phyloP scores from a whole-genome alignment of 2,113 vertebrate species.

The Peucedramus taeniatus region DNA sequence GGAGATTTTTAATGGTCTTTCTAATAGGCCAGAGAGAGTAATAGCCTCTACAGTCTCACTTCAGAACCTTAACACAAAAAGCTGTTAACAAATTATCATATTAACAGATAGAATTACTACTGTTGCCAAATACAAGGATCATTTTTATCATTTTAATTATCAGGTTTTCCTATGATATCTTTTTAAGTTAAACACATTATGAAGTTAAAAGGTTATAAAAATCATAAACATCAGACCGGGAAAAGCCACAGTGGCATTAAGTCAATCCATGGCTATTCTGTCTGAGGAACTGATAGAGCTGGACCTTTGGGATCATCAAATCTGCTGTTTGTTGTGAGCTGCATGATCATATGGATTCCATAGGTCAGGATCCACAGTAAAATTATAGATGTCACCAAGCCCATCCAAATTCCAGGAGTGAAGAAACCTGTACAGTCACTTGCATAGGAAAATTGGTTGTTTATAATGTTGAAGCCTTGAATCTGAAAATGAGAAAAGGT shows the following conservation, averaged over 20 bases:
- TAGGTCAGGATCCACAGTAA: constrained; percentile 55
- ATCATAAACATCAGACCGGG: not conserved
- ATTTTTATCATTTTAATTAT: not conserved
- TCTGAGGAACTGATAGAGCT: constrained; percentile 54
- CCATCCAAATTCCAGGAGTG: constrained; percentile 62
- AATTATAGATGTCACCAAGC: constrained; percentile 48
- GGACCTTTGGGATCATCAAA: constrained; percentile 59
- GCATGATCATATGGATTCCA: constrained; percentile 59
- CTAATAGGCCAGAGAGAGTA: not conserved
- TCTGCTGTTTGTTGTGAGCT: constrained; percentile 57
- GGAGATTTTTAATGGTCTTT: not conserved
- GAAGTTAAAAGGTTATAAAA: not conserved
- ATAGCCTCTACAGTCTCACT: not conserved
- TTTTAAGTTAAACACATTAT: not conserved
- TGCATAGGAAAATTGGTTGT: constrained; percentile 48
- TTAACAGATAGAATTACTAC: not conserved
- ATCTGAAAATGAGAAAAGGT: constrained; percentile 52
- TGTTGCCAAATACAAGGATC: not conserved
- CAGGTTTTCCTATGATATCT: not conserved
- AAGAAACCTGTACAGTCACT: constrained; percentile 65
- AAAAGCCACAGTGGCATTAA: not conserved
- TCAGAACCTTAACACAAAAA: not conserved
- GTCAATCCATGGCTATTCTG: constrained; percentile 32
- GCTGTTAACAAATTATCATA: not conserved
- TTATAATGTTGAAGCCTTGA: constrained; percentile 60